Percentiles rank a stretch among this genome's conserved stretches.
Conservation (phyloP, 2,888 invertebrate species). For the Drosophila multiciliata region DNA sequence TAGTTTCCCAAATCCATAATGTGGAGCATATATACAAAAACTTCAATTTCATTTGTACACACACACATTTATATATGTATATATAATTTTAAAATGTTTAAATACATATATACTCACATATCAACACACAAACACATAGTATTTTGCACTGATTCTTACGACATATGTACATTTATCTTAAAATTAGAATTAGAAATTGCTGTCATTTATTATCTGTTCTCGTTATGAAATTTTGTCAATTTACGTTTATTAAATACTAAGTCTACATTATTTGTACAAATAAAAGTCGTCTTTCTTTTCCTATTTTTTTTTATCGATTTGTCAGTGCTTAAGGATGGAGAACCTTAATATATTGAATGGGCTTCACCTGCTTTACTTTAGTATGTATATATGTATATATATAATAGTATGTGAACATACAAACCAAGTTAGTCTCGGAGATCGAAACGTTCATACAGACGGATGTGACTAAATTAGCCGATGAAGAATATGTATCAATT, state of each 20-base stretch:
- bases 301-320: slow-evolving; percentile 12
- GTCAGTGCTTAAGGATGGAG: slow-evolving; percentile 19
- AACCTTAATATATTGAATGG: slow-evolving; percentile 4
- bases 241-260: neutral
- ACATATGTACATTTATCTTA: slow-evolving; percentile 9
- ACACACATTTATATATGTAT: slow-evolving; percentile 11
- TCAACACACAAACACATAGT: slow-evolving; percentile 3
- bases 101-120: slow-evolving; percentile 13
- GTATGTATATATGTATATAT: slow-evolving; percentile 1
- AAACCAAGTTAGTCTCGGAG: slow-evolving; percentile 10
- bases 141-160: slow-evolving; percentile 1
- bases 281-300: slow-evolving; percentile 6
- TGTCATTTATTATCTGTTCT: slow-evolving; percentile 5
- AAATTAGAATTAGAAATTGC: neutral
- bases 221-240: slow-evolving; percentile 8
- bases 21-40: slow-evolving; percentile 7
- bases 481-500: slow-evolving; percentile 19
- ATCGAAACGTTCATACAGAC: slow-evolving; percentile 12
- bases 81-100: slow-evolving; percentile 17
- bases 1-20: slow-evolving; percentile 30
- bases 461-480: slow-evolving; percentile 10
- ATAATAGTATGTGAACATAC: slow-evolving; percentile 7
- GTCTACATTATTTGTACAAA: slow-evolving; percentile 6
- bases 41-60: slow-evolving; percentile 3
- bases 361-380: slow-evolving; percentile 10